These are phyloP conservation scores for Drosophila azteca DNA, from an alignment of 1,140 invertebrate genomes.

Conservation along the genomic window DNA sequence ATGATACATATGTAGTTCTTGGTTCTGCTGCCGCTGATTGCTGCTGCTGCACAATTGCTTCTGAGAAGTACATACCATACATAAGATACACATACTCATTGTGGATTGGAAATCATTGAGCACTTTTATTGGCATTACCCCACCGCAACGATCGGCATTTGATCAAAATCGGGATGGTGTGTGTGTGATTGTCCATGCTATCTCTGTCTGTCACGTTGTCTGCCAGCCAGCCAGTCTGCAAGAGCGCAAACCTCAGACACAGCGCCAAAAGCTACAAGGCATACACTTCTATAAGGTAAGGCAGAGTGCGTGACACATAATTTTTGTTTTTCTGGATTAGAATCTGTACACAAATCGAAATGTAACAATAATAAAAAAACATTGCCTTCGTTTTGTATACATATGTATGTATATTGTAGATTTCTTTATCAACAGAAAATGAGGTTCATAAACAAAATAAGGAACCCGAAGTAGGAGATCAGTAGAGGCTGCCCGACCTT, in stretches of 20 bases:
- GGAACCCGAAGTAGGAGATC: neutral
- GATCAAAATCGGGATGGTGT: neutral
- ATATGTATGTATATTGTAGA: too few species aligned
- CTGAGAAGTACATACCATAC: conserved; percentile 11
- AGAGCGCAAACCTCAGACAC: too few species aligned
- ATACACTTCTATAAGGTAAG: too few species aligned
- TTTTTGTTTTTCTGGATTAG: too few species aligned
- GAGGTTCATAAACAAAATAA: neutral
- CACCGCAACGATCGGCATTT: conserved; percentile 21
- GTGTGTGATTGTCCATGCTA: neutral
- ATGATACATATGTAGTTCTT: neutral
- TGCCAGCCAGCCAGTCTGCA: too few species aligned
- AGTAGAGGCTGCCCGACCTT: neutral
- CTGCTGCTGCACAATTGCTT: conserved; percentile 25
- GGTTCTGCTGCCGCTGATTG: conserved; percentile 8
- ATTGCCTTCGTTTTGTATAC: too few species aligned
- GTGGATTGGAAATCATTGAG: conserved; percentile 47
- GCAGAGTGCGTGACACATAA: too few species aligned
- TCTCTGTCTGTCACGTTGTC: conserved; percentile 36
- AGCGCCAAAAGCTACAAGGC: too few species aligned
- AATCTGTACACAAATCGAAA: too few species aligned
- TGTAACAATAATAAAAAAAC: too few species aligned
- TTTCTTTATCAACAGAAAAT: too few species aligned
- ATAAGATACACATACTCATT: conserved; percentile 25
- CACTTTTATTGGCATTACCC: conserved; percentile 14